phyloP scores from a whole-genome alignment of 2,113 vertebrate genomes.

The Spermophilus dauricus region DNA sequence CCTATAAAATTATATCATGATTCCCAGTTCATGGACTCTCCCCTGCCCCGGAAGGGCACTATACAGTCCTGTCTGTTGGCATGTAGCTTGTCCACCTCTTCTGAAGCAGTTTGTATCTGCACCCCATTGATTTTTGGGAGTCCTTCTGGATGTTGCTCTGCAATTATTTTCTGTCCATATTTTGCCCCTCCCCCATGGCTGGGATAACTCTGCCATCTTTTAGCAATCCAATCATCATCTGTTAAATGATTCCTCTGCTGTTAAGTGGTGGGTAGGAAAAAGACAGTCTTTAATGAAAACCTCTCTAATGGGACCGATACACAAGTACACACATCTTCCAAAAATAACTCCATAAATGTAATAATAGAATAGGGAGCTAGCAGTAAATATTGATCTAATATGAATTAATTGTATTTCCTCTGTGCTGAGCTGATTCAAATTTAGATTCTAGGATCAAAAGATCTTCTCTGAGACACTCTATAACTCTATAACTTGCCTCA shows the following conservation, averaged over 20 bases:
- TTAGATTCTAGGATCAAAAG: not conserved
- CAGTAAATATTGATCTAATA: not conserved
- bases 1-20: too few species aligned
- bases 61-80: too few species aligned
- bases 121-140: not conserved
- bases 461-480: not conserved
- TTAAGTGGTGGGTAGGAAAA: not conserved
- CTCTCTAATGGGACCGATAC: not conserved
- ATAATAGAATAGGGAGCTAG: not conserved
- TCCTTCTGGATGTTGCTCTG: not conserved
- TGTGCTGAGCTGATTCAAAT: not conserved
- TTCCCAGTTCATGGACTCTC: too few species aligned
- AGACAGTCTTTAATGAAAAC: not conserved
- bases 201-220: not conserved
- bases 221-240: not conserved
- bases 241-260: not conserved
- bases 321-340: not conserved
- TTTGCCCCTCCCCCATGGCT: not conserved
- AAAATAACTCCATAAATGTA: not conserved
- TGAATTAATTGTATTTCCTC: conserved; percentile 4
- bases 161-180: not conserved
- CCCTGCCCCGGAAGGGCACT: too few species aligned
- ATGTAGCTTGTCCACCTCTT: not conserved
- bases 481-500: not conserved
- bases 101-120: not conserved